Base-by-base conservation (phyloP, 2,113 vertebrate species). In the Otis tarda region DNA sequence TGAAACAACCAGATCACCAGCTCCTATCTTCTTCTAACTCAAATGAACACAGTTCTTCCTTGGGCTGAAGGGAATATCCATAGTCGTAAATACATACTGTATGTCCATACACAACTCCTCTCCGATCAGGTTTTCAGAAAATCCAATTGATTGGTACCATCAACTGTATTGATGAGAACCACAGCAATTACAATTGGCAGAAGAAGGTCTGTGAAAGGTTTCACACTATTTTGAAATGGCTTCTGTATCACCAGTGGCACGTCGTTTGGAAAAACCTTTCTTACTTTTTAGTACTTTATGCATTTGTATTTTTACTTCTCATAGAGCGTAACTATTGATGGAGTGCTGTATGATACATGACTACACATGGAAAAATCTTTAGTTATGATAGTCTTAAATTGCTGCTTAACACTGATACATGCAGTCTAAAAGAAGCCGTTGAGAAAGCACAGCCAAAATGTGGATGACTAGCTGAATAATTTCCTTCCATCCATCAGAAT, bases 401-500 rank as follows among this genome's bases (percentile, higher is more conserved):
- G 31, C 27, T 90, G n/a, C n/a, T 63, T 61, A 76, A 75, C 23
- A 65, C 15, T 35, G 31, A n/a, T 39, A 45, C 6, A 80, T 2
- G 5, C 17, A 31, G 47, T 31, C 37, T 67, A 28, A 56, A 84
- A 81, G 80, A 76, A 76, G 35, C 15, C 13, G 25, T 43, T 49
- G n/a, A 59, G 59, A 81, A 71, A 81, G 35, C 35, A 28, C 12
- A 63, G 81, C 87, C 87, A 89, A 97, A 90, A 95, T 82, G 75
- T 60, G 93, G 75, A 89, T 96, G 68, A 89, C 64, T 90, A 84
- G 37, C 74, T 94, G 93, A 98, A 96, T 92, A 86, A 97, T 94
- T 95, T 93, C 82, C 94, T 97, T 95, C 87, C 84, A 95, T 87
- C 75, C 89, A 78, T 86, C 92, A 90, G 95, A 97, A 94, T 96